Evolutionary conservation across 2,797 vertebrate genomes (phyloP).

Genomic region (Pogonophryne albipinna): DNA sequence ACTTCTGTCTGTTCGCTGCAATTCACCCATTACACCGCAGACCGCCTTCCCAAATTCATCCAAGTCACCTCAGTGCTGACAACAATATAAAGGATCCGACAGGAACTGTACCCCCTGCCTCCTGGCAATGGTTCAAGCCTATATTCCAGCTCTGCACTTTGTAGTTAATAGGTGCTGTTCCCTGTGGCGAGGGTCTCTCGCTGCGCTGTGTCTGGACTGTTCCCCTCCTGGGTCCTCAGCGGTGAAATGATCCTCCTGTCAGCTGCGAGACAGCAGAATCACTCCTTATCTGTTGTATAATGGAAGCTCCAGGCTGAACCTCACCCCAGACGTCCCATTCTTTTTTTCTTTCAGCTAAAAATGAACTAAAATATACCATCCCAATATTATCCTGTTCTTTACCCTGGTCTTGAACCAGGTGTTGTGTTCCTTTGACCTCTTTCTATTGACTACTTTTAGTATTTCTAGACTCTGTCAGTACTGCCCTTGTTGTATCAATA

Average conservation of each 20-base stretch:
- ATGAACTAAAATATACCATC: constrained; percentile 1
- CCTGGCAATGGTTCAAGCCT: constrained; percentile 64
- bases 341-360: constrained; percentile 28
- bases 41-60: constrained; percentile 57
- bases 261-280: constrained; percentile 65
- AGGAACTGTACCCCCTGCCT: constrained; percentile 61
- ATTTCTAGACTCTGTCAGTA: constrained; percentile 8
- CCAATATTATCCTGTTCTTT: constrained; percentile 1
- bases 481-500: constrained; percentile 1
- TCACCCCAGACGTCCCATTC: constrained; percentile 30
- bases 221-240: constrained; percentile 57
- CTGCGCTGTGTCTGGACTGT: constrained; percentile 51
- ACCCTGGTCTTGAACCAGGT: not conserved
- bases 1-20: constrained; percentile 29
- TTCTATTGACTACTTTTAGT: not conserved
- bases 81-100: constrained; percentile 65
- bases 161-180: constrained; percentile 76
- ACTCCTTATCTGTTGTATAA: constrained; percentile 70
- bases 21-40: constrained; percentile 54
- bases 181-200: constrained; percentile 73
- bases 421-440: not conserved
- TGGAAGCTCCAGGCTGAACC: constrained; percentile 65
- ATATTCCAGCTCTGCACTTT: constrained; percentile 70
- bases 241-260: constrained; percentile 69
- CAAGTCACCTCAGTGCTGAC: constrained; percentile 62